Conservation (phyloP, 2,113 vertebrate genomes). For the Suricata suricatta region DNA sequence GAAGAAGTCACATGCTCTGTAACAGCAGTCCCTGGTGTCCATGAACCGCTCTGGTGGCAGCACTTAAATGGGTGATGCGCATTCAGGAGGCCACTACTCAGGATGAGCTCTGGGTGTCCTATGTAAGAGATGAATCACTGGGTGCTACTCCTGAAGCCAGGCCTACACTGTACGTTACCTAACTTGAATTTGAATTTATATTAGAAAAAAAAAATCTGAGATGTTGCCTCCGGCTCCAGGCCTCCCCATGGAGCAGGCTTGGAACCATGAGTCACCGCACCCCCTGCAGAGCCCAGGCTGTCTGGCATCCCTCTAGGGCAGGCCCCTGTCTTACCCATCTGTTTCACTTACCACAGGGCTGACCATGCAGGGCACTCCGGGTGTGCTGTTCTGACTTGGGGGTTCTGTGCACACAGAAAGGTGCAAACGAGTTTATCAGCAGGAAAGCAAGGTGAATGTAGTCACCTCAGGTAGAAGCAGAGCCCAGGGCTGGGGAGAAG, state of each 20-base stretch:
- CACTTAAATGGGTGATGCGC: neutral
- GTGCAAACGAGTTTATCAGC: neutral
- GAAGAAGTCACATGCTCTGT: neutral
- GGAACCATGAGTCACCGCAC: fast-evolving
- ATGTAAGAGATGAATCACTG: too few species aligned
- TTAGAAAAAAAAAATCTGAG: neutral
- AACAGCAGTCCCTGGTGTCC: too few species aligned
- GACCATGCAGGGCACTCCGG: neutral
- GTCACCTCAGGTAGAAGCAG: neutral
- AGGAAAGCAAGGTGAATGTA: neutral
- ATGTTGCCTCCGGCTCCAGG: neutral
- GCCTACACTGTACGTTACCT: too few species aligned
- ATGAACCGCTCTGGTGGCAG: neutral
- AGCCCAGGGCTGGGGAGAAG: neutral
- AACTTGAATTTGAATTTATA: too few species aligned
- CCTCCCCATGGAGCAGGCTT: neutral
- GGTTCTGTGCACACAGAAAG: neutral
- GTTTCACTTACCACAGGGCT: neutral
- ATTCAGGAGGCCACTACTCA: too few species aligned
- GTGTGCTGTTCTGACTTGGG: neutral
- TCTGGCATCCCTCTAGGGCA: neutral
- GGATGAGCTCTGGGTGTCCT: too few species aligned
- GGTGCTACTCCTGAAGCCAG: too few species aligned
- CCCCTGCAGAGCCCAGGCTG: neutral
- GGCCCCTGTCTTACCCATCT: neutral